phyloP scores from a whole-genome alignment of 2,797 vertebrate genomes.

The Acrossocheilus fasciatus region DNA sequence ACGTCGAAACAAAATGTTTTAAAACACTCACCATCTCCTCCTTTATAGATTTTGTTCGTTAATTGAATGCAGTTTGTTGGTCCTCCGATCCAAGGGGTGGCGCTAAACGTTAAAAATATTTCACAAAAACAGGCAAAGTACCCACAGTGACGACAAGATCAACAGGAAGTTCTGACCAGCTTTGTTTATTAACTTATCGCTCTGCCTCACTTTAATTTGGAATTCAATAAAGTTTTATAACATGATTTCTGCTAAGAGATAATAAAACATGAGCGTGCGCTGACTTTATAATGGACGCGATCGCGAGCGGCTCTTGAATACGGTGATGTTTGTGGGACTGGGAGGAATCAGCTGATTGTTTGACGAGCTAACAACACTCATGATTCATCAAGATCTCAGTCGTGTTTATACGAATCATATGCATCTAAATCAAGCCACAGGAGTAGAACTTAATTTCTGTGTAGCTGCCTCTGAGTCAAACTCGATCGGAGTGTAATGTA shows the following conservation, averaged over 20 bases:
- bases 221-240: neutral
- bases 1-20: neutral
- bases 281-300: neutral
- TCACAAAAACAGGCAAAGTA: neutral
- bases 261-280: neutral
- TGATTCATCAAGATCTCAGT: neutral
- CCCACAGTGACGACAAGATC: neutral
- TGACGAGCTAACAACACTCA: constrained; percentile 48
- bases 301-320: neutral
- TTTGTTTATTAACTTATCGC: constrained; percentile 34
- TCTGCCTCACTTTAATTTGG: neutral
- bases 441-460: neutral
- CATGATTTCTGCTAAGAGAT: neutral
- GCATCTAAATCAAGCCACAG: neutral
- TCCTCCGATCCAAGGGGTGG: constrained; percentile 25
- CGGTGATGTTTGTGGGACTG: neutral
- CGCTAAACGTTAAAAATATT: neutral
- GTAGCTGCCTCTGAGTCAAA: neutral
- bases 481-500: neutral
- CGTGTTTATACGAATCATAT: neutral
- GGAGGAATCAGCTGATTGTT: constrained; percentile 66
- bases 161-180: constrained; percentile 43
- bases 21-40: neutral
- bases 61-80: no score
- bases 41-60: neutral